Percentiles rank a stretch among this genome's conserved stretches.
phyloP scores from a whole-genome alignment of 2,797 vertebrate species.

The Poecilia picta region DNA sequence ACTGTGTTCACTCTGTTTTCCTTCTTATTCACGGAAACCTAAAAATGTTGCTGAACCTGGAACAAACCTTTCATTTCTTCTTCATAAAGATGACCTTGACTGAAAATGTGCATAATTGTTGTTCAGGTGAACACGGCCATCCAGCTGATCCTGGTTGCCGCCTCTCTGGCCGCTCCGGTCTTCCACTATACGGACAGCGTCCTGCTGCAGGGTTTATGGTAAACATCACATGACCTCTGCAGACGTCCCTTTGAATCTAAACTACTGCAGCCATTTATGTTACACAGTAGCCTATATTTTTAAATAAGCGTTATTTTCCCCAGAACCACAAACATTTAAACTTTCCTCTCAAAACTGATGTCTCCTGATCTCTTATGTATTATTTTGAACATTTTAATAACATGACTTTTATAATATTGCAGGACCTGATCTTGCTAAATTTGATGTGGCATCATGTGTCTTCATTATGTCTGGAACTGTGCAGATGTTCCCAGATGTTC shows the following conservation, averaged over 20 bases:
- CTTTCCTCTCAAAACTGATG: background rate
- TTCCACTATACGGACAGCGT: constrained; percentile 94
- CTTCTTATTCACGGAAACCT: background rate
- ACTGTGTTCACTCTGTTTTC: background rate
- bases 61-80: no score
- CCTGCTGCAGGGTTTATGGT: constrained; percentile 93
- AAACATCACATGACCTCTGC: constrained; percentile 49
- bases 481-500: no score
- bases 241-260: background rate
- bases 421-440: background rate
- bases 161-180: constrained; percentile 94
- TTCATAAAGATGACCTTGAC: background rate
- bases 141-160: constrained; percentile 92
- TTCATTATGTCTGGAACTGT: no score
- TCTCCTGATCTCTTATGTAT: background rate
- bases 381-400: background rate
- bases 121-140: constrained; percentile 93
- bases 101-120: background rate
- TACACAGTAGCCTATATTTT: background rate
- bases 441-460: background rate
- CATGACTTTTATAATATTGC: background rate
- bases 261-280: constrained; percentile 19
- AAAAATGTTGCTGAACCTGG: background rate
- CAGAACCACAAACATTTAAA: background rate
- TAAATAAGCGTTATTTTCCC: background rate